Evolutionary conservation across 2,888 invertebrate species (phyloP).

Genomic region (Lacanobia oleracea): DNA sequence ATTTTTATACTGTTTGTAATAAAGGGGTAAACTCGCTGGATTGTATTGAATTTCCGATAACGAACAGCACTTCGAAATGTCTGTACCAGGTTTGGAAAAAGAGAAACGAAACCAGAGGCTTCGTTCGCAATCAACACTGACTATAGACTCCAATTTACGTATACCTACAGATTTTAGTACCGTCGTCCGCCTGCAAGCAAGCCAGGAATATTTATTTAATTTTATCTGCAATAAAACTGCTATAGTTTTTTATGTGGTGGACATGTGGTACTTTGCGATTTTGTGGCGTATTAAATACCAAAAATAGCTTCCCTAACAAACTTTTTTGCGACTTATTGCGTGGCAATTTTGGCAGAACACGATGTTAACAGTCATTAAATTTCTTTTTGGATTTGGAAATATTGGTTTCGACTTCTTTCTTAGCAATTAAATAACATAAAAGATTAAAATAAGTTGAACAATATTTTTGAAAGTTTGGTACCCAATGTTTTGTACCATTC

Average conservation of each 20-base stretch:
- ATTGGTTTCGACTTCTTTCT: too few species aligned
- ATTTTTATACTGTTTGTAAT: slow-evolving; percentile 8
- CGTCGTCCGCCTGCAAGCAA: neutral
- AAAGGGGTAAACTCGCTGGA: neutral
- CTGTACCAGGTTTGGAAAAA: slow-evolving; percentile 22
- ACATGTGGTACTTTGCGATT: slow-evolving; percentile 20
- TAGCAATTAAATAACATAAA: too few species aligned
- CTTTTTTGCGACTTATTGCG: too few species aligned
- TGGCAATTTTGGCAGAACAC: too few species aligned
- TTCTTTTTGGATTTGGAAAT: too few species aligned
- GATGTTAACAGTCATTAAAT: too few species aligned
- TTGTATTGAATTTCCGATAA: slow-evolving; percentile 32
- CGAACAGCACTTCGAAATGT: slow-evolving; percentile 33
- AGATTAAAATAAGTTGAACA: too few species aligned
- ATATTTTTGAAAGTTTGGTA: too few species aligned
- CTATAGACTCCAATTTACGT: slow-evolving; percentile 4
- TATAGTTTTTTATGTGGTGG: neutral
- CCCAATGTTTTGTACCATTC: too few species aligned
- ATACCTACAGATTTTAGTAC: neutral
- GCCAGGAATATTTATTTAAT: slow-evolving; percentile 6
- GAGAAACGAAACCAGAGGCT: neutral
- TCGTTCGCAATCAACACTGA: slow-evolving; percentile 35
- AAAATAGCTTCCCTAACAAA: too few species aligned
- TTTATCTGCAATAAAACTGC: slow-evolving; percentile 24
- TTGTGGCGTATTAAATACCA: neutral